Conservation (phyloP, 1,140 invertebrate species). For the Trachymyrmex septentrionalis region DNA sequence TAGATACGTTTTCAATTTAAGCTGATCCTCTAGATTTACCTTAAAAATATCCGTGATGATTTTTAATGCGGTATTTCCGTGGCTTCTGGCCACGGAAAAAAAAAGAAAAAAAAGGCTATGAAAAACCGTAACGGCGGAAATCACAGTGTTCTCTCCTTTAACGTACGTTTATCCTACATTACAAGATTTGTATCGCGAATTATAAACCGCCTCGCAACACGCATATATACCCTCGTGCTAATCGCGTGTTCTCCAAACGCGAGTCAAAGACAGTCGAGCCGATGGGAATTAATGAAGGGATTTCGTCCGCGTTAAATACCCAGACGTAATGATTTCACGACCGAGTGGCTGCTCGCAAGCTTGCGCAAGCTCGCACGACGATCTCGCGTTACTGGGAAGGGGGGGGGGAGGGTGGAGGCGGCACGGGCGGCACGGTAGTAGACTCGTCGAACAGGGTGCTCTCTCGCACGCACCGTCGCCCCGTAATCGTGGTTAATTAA, state of each 20-base stretch:
- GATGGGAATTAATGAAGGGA: slow-evolving; percentile 35
- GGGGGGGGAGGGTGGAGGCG: slow-evolving; percentile 49
- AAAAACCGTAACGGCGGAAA: neutral
- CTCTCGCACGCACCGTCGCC: slow-evolving; percentile 80
- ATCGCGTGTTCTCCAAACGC: slow-evolving; percentile 9
- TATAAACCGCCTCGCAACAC: neutral
- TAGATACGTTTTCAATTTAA: neutral
- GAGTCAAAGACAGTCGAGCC: slow-evolving; percentile 32
- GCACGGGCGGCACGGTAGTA: neutral
- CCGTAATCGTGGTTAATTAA: slow-evolving; percentile 84
- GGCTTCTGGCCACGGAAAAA: too few relatives aligned
- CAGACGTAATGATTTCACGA: slow-evolving; percentile 73
- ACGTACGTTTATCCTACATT: neutral
- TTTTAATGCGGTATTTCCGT: neutral
- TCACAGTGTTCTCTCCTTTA: neutral
- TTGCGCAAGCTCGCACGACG: slow-evolving; percentile 44
- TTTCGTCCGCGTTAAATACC: slow-evolving; percentile 42
- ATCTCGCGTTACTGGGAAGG: slow-evolving; percentile 19
- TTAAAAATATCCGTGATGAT: neutral
- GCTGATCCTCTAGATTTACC: neutral
- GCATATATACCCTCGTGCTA: slow-evolving; percentile 2
- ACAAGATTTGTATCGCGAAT: slow-evolving; percentile 34
- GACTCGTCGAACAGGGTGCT: slow-evolving; percentile 64
- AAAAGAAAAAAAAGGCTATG: neutral
- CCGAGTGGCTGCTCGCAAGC: slow-evolving; percentile 57